Percentiles rank a stretch among this genome's conserved stretches.
phyloP scores from a whole-genome alignment of 2,888 invertebrate species.

The Tenodera sinensis region DNA sequence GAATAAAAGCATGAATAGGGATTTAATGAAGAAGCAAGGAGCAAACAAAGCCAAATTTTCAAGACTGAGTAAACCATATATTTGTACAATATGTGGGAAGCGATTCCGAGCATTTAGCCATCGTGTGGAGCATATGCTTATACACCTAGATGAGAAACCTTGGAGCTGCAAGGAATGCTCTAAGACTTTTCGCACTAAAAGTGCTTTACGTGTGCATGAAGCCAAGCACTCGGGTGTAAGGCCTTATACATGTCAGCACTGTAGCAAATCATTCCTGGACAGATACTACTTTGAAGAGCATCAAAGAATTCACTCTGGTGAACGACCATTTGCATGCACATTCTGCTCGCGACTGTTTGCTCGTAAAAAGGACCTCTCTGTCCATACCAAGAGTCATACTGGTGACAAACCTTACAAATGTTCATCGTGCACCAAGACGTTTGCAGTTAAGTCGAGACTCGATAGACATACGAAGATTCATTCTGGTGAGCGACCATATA shows the following conservation, averaged over 20 bases:
- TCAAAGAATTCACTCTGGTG: conserved; percentile 26
- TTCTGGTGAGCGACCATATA: conserved; percentile 22
- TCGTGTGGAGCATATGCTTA: conserved; percentile 35
- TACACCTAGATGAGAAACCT: conserved; percentile 32
- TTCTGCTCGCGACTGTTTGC: conserved; percentile 26
- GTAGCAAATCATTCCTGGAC: conserved; percentile 23
- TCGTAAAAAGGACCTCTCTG: conserved; percentile 29
- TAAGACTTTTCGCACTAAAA: conserved; percentile 29
- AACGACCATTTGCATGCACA: conserved; percentile 29
- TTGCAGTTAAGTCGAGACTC: conserved; percentile 30
- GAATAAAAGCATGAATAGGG: conserved; percentile 2
- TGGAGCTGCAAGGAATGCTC: conserved; percentile 30
- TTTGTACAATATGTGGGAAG: conserved; percentile 32
- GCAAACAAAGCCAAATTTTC: background rate
- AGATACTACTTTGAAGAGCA: conserved; percentile 29
- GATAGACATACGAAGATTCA: conserved; percentile 27
- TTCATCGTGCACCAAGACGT: conserved; percentile 22
- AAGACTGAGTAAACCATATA: conserved; percentile 7
- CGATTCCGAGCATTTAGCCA: conserved; percentile 33
- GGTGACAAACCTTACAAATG: conserved; percentile 30
- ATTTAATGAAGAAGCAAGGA: background rate
- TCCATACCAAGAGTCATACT: conserved; percentile 28
- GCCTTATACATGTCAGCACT: conserved; percentile 25
- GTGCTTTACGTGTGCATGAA: conserved; percentile 26
- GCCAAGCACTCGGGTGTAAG: conserved; percentile 25